Conservation (phyloP, 1,140 invertebrate genomes). For the Brachionus manjavacas region DNA sequence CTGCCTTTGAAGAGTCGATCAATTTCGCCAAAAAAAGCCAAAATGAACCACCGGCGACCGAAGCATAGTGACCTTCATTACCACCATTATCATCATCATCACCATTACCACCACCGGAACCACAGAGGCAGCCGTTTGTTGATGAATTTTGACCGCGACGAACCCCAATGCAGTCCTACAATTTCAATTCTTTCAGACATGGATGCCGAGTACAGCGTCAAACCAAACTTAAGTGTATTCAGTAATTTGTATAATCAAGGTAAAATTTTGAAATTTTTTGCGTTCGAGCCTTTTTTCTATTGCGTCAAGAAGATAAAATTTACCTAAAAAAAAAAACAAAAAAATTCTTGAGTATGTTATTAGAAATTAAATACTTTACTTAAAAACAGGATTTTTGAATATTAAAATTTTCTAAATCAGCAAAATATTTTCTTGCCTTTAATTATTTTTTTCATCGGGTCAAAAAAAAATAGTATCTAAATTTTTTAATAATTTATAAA, state of each 20-base stretch:
- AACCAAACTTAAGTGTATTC: neutral
- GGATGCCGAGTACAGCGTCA: neutral
- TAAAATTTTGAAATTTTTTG: neutral
- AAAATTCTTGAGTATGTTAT: no score
- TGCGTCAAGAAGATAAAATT: neutral
- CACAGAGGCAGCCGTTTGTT: neutral
- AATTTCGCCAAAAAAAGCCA: neutral
- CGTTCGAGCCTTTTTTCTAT: neutral
- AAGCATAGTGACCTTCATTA: neutral
- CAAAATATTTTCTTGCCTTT: no score
- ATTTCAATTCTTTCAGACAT: neutral
- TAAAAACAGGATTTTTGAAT: no score
- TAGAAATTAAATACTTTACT: no score
- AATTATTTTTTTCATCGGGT: no score
- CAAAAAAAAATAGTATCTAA: no score
- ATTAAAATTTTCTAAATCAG: no score
- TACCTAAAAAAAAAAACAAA: neutral
- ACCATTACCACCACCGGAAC: neutral
- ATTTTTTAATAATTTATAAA: no score
- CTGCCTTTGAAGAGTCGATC: neutral
- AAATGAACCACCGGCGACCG: neutral
- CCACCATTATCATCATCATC: conserved; percentile 6
- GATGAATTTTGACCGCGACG: neutral
- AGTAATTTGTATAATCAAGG: conserved; percentile 32
- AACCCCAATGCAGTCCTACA: neutral